Conservation (phyloP, 2,113 vertebrate genomes). For the Herpailurus yagouaroundi region DNA sequence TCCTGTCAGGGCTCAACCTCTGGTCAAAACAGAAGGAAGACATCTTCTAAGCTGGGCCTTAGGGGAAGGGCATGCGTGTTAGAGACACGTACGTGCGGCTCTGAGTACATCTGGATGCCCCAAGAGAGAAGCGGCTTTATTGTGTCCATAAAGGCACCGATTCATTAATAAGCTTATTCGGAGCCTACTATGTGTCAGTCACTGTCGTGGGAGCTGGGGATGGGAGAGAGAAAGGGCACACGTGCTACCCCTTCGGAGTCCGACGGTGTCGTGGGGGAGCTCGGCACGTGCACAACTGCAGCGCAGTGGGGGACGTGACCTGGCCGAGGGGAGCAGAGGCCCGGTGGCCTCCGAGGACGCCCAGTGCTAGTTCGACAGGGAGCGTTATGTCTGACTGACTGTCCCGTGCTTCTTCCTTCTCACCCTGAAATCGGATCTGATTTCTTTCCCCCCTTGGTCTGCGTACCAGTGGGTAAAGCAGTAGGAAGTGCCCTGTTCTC, state of each 20-base stretch:
- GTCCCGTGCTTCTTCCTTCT: not conserved
- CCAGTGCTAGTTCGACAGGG: too few relatives aligned
- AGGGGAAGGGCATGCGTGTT: not conserved
- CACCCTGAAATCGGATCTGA: not conserved
- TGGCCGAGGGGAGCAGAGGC: not conserved
- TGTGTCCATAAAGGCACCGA: not conserved
- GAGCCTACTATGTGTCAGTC: not conserved
- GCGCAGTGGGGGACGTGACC: accelerated
- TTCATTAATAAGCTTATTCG: not conserved
- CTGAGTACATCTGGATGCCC: not conserved
- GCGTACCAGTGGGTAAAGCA: accelerated
- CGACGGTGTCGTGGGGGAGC: accelerated
- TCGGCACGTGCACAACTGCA: accelerated
- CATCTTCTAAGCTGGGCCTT: not conserved
- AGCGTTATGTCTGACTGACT: not conserved
- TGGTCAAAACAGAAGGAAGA: not conserved
- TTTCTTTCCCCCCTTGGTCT: not conserved
- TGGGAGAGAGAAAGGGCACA: not conserved
- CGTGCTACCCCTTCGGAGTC: not conserved
- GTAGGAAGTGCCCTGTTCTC: not conserved
- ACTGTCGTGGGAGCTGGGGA: not conserved
- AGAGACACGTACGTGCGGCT: too few relatives aligned
- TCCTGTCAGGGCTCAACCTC: not conserved
- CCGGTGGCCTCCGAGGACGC: accelerated
- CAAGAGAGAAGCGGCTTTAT: not conserved